Evolutionary conservation across 2,797 vertebrate species (phyloP).

Genomic region (Sebastes nivosus): DNA sequence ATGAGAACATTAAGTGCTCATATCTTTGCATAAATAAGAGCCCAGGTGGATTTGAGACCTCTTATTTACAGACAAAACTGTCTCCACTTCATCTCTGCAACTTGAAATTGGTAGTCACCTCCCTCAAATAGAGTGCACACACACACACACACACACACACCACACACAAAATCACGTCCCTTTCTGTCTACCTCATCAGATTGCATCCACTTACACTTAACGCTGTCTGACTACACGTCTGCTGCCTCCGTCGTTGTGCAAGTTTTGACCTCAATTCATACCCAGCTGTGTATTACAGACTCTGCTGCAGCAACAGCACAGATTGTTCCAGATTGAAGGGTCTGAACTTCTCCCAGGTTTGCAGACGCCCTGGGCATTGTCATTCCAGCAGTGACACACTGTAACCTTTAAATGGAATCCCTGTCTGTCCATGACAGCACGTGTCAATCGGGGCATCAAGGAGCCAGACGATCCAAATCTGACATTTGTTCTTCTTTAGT

Average conservation of each 20-base stretch:
- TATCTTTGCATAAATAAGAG: conserved; percentile 30
- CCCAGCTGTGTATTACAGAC: conserved; percentile 43
- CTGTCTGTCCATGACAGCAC: conserved; percentile 59
- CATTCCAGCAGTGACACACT: conserved; percentile 61
- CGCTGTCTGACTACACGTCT: conserved; percentile 64
- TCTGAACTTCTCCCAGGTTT: conserved; percentile 41
- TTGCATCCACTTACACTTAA: conserved; percentile 69
- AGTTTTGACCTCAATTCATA: conserved; percentile 78
- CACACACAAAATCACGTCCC: conserved; percentile 16
- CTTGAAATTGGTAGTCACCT: conserved; percentile 31
- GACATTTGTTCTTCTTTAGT: conserved; percentile 79
- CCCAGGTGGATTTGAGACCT: conserved; percentile 5
- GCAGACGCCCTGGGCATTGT: conserved; percentile 58
- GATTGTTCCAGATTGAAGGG: conserved; percentile 61
- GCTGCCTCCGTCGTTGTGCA: conserved; percentile 44
- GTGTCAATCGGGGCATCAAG: conserved; percentile 58
- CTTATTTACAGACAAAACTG: conserved; percentile 43
- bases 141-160: conserved; percentile 7
- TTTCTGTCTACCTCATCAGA: conserved; percentile 64
- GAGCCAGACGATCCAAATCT: conserved; percentile 68
- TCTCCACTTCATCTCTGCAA: conserved; percentile 36
- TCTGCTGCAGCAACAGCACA: conserved; percentile 46
- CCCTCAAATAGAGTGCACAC: conserved; percentile 31
- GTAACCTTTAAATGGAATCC: conserved; percentile 79
- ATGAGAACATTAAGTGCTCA: conserved; percentile 3